phyloP scores from a whole-genome alignment of 2,888 invertebrate species.

The Heliconius ismenius region DNA sequence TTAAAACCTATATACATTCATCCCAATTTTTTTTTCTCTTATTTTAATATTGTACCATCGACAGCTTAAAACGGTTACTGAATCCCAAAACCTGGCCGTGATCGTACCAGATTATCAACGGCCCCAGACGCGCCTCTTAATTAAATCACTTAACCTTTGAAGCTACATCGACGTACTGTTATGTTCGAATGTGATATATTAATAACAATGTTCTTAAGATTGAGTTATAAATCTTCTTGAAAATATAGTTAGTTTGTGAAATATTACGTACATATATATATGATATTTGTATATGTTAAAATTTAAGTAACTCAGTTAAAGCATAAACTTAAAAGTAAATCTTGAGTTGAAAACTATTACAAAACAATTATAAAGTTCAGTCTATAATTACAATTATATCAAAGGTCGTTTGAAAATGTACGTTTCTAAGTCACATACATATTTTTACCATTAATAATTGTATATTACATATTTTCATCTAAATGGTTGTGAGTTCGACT shows the following conservation, averaged over 20 bases:
- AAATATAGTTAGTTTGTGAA: background rate
- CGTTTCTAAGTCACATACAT: background rate
- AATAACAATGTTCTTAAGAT: constrained; percentile 14
- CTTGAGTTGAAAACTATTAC: background rate
- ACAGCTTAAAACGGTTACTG: constrained; percentile 67
- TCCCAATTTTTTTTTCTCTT: background rate
- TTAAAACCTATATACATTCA: no score
- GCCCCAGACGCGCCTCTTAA: constrained; percentile 61
- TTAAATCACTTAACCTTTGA: constrained; percentile 62
- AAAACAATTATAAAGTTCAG: background rate
- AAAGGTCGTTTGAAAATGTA: background rate
- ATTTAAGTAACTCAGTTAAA: background rate
- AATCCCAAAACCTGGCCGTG: constrained; percentile 56
- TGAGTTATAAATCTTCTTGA: constrained; percentile 8
- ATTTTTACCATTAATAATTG: no score
- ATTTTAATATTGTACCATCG: constrained; percentile 38
- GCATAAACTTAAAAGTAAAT: background rate
- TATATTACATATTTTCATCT: background rate
- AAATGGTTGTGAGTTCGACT: background rate
- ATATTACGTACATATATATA: background rate
- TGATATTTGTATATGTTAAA: background rate
- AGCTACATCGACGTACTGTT: constrained; percentile 45
- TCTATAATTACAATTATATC: no score
- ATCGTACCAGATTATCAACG: constrained; percentile 76
- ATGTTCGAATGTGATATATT: constrained; percentile 14